These are phyloP conservation scores for Microcebus lehilahytsara DNA, from an alignment of 2,113 vertebrate genomes.

Conservation along the genomic window DNA sequence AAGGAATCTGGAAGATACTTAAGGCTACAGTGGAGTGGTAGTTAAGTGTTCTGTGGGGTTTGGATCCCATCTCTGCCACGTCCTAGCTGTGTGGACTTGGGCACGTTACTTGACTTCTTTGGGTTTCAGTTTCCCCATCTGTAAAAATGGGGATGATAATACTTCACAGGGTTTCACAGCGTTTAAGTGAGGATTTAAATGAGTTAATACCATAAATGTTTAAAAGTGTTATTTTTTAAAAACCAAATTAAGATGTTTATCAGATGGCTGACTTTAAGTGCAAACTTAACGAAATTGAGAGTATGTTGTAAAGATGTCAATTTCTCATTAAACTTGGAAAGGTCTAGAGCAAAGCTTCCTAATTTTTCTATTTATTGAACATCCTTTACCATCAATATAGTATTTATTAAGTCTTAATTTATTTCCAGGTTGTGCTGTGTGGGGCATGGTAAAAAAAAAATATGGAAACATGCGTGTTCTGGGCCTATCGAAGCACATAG, in stretches of 20 bases:
- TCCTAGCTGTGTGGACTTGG: not conserved
- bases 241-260: not conserved
- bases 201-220: not conserved
- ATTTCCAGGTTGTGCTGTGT: not conserved
- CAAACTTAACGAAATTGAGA: not conserved
- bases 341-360: not conserved
- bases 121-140: not conserved
- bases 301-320: not conserved
- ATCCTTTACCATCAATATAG: not conserved
- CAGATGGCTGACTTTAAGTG: not conserved
- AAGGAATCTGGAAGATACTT: not conserved
- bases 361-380: not conserved
- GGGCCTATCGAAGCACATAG: not conserved
- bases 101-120: not conserved
- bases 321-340: not conserved
- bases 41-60: not conserved
- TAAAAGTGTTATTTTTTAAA: not conserved
- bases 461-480: not conserved
- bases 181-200: not conserved
- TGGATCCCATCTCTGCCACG: not conserved
- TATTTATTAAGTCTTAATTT: not conserved
- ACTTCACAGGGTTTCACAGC: not conserved
- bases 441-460: not conserved
- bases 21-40: fast-evolving
- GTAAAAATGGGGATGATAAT: not conserved